Conservation (phyloP, 1,140 invertebrate species). For the Drosophila teissieri region DNA sequence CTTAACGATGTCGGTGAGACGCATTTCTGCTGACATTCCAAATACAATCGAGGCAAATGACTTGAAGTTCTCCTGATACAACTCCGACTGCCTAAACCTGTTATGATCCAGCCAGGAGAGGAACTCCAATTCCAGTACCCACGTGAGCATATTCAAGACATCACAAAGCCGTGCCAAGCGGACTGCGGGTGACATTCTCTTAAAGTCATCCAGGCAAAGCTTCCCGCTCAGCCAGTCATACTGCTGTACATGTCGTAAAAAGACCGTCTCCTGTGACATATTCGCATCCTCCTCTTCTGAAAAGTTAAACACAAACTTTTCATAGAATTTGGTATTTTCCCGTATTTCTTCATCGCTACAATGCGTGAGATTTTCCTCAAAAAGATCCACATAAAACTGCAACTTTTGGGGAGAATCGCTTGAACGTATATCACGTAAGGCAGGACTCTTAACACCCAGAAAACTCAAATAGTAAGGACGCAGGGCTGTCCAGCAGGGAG, state of each 20-base stretch:
- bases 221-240: constrained; percentile 66
- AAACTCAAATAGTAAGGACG: constrained; percentile 67
- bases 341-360: constrained; percentile 47
- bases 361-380: constrained; percentile 48
- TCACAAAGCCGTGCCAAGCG: constrained; percentile 56
- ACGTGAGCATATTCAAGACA: constrained; percentile 54
- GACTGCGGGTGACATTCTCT: constrained; percentile 46
- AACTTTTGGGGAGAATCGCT: constrained; percentile 40
- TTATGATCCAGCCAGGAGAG: constrained; percentile 68
- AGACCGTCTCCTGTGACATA: constrained; percentile 47
- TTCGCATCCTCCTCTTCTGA: constrained; percentile 45
- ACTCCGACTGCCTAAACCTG: constrained; percentile 55
- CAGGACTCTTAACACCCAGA: constrained; percentile 24
- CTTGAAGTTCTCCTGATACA: constrained; percentile 59
- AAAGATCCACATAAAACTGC: constrained; percentile 46
- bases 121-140: constrained; percentile 61
- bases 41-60: constrained; percentile 60
- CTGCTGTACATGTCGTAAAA: constrained; percentile 56
- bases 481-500: constrained; percentile 67
- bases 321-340: constrained; percentile 31
- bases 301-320: constrained; percentile 29
- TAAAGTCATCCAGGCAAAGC: constrained; percentile 63
- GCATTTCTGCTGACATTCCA: constrained; percentile 29
- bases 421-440: background rate
- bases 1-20: constrained; percentile 44